These are phyloP conservation scores for Nomada fabriciana DNA, from an alignment of 2,888 invertebrate genomes.

Conservation along the genomic window DNA sequence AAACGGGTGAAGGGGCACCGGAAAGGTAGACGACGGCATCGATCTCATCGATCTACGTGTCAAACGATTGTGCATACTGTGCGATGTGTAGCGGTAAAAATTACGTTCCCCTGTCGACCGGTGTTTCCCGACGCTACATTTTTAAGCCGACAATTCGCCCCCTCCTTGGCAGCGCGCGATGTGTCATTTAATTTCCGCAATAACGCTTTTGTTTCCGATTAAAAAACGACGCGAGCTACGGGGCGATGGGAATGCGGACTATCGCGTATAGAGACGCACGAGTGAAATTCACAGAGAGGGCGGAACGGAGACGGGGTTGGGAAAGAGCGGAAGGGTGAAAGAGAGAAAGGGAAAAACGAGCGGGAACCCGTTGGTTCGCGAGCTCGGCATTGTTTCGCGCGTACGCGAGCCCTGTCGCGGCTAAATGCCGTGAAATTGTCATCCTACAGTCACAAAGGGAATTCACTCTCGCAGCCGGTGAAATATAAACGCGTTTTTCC, in stretches of 20 bases:
- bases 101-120: slow-evolving; percentile 47
- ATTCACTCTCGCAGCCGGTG: slow-evolving; percentile 79
- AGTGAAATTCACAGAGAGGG: slow-evolving; percentile 53
- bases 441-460: slow-evolving; percentile 82
- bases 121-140: slow-evolving; percentile 53
- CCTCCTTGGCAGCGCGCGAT: slow-evolving; percentile 58
- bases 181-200: slow-evolving; percentile 82
- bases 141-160: slow-evolving; percentile 71
- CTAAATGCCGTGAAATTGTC: slow-evolving; percentile 84
- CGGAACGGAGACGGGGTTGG: slow-evolving; percentile 24
- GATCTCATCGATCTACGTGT: slow-evolving; percentile 31
- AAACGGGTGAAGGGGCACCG: not conserved
- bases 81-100: slow-evolving; percentile 32
- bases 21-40: slow-evolving; percentile 6
- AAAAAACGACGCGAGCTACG: slow-evolving; percentile 61
- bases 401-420: slow-evolving; percentile 76
- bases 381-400: slow-evolving; percentile 76
- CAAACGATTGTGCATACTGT: slow-evolving; percentile 8
- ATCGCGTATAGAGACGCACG: slow-evolving; percentile 42
- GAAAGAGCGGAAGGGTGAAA: slow-evolving; percentile 36
- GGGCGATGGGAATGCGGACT: slow-evolving; percentile 56
- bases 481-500: slow-evolving; percentile 81
- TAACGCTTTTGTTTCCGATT: slow-evolving; percentile 81
- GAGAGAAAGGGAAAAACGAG: slow-evolving; percentile 57
- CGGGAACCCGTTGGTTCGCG: slow-evolving; percentile 69